These are phyloP conservation scores for Synanthedon andrenaeformis DNA, from an alignment of 2,888 invertebrate genomes.

Conservation along the genomic window DNA sequence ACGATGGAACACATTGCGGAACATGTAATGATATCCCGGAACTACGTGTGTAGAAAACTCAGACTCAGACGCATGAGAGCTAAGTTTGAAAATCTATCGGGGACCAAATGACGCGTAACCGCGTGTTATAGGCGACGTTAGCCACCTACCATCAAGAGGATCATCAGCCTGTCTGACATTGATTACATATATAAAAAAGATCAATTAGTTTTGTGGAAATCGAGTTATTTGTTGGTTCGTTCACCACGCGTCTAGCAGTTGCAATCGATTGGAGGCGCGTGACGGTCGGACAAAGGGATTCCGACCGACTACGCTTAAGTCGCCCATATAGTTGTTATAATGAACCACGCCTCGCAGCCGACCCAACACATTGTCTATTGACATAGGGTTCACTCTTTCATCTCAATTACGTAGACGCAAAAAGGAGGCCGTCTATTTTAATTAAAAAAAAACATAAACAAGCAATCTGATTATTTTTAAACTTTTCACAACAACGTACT, in stretches of 20 bases:
- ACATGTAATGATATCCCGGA: too few species aligned
- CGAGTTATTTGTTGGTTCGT: slow-evolving; percentile 16
- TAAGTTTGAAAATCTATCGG: too few species aligned
- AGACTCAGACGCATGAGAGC: too few species aligned
- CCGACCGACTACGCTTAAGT: slow-evolving; percentile 16
- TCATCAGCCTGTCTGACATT: too few species aligned
- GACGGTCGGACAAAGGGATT: slow-evolving; percentile 45
- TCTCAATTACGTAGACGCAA: slow-evolving; percentile 20
- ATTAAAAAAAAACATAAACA: too few species aligned
- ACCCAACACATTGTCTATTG: slow-evolving; percentile 28
- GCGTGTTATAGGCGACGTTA: too few species aligned
- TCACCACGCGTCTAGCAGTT: slow-evolving; percentile 26
- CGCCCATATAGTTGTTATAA: slow-evolving; percentile 24
- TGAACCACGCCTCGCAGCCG: slow-evolving; percentile 28
- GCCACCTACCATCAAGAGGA: too few species aligned
- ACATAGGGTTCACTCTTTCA: slow-evolving; percentile 23
- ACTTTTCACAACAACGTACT: slow-evolving; percentile 37
- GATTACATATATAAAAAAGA: too few species aligned
- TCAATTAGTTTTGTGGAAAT: too few species aligned
- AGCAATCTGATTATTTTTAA: slow-evolving; percentile 18
- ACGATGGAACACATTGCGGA: too few species aligned
- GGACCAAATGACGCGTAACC: too few species aligned
- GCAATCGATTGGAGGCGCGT: slow-evolving; percentile 34
- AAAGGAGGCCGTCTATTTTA: slow-evolving; percentile 6
- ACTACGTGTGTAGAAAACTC: too few species aligned